Evolutionary conservation across 2,113 vertebrate genomes (phyloP).

Genomic region (pig (Sus scrofa)): DNA sequence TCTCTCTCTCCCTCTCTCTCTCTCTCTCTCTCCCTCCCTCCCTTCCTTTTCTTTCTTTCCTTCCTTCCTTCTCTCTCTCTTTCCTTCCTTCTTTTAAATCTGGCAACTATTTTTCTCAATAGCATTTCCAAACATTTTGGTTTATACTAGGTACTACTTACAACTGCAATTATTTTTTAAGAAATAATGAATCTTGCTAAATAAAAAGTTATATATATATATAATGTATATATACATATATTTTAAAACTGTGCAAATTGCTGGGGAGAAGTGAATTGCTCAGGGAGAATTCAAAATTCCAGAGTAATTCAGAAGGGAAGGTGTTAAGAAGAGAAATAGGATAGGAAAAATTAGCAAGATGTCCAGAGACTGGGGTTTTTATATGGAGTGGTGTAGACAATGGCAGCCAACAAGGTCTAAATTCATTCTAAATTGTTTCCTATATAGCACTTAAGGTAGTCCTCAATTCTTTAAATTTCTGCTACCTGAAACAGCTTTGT

Average conservation of each 20-base stretch:
- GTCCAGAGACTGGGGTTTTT: background rate
- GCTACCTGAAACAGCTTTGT: background rate
- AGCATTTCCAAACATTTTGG: background rate
- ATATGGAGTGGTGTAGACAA: background rate
- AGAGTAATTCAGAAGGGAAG: background rate
- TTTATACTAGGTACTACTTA: background rate
- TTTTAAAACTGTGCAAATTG: background rate
- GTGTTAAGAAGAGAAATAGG: background rate
- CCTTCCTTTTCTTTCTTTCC: too few species aligned
- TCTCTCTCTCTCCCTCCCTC: too few species aligned
- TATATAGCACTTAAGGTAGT: background rate
- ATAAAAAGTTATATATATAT: background rate
- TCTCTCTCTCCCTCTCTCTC: too few species aligned
- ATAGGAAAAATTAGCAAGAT: background rate
- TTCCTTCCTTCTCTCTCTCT: background rate
- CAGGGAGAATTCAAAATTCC: slow-evolving; percentile 5
- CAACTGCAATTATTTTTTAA: background rate
- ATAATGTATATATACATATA: too few species aligned
- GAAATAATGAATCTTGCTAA: background rate
- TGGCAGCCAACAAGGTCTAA: background rate
- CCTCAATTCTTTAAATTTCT: background rate
- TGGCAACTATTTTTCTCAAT: background rate
- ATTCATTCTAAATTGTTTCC: background rate
- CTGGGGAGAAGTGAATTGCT: background rate
- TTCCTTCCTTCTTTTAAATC: background rate